Percentiles rank a stretch among this genome's conserved stretches.
These are phyloP conservation scores for Gortyna flavago DNA, from an alignment of 2,888 invertebrate genomes.

Conservation along the genomic window DNA sequence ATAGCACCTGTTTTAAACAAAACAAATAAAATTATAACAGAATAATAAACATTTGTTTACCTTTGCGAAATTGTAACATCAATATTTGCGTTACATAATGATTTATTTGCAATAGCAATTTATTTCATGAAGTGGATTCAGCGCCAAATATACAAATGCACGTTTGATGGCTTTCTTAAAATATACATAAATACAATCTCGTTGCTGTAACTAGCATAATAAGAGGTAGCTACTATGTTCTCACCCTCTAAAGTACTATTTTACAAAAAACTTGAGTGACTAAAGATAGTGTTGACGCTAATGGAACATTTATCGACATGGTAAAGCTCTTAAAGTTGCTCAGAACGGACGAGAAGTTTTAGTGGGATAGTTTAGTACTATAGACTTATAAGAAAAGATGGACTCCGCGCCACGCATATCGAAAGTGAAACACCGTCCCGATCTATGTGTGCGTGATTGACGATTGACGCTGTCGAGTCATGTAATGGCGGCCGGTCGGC, in stretches of 20 bases:
- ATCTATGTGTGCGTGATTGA: no score
- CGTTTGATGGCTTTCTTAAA: constrained; percentile 51
- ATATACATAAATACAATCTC: constrained; percentile 23
- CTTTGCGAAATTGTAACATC: constrained; percentile 20
- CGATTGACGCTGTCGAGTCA: no score
- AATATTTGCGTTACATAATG: constrained; percentile 49
- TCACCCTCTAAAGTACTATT: constrained; percentile 27
- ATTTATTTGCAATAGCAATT: constrained; percentile 55
- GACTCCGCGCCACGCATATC: no score
- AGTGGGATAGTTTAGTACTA: no score
- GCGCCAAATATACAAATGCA: constrained; percentile 72
- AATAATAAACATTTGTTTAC: constrained; percentile 10
- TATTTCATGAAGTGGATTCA: constrained; percentile 66
- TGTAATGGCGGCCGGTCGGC: no score
- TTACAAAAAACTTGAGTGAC: constrained; percentile 45
- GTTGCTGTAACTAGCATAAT: constrained; percentile 22
- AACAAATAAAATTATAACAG: constrained; percentile 34
- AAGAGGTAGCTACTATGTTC: constrained; percentile 3
- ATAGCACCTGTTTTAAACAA: constrained; percentile 92
- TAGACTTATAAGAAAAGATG: no score
- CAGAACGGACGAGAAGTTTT: constrained; percentile 53
- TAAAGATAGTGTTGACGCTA: constrained; percentile 60
- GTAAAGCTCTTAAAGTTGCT: constrained; percentile 69
- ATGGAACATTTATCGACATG: constrained; percentile 74
- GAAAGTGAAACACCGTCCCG: no score